Evolutionary conservation across 2,888 invertebrate species (phyloP), one percentile per base, ranked within the genome.

Genomic region (Drosophila stalkeri): DNA sequence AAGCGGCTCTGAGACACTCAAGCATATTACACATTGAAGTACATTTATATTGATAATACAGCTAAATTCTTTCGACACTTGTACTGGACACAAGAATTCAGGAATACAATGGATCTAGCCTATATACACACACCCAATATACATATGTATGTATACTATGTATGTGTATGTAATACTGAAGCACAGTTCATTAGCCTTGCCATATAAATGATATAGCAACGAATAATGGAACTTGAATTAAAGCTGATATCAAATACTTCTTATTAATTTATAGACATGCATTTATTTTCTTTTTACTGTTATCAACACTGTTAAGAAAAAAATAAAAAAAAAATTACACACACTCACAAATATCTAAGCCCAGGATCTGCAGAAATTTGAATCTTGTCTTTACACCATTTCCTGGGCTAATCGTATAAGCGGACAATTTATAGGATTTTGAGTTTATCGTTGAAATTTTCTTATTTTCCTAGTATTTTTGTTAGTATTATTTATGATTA

Each of bases 351-450:
- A 23, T 54, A 31, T 23, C 31, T 18, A 9, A 18, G 9, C 44
- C 16, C 41, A 59, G 44, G 23, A 37, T 33, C 33, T 18, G 12
- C 12, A 51, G 7, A 33, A 23, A 8, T 31, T 33, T 6, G 0
- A 2, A 12, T 39, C 9, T 51, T 18, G 18, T 12, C 18, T 44
- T 64, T 12, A 11, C 8, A 33, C 33, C 33, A 20, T 63, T 55
- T 54, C 12, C 55, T 47, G 60, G 39, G 39, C 8, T n/a, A n/a
- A 41, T 39, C n/a, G 16, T 39, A 37, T n/a, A 16, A 44, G 37
- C 64, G 74, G 64, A 77, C 67, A 64, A 78, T 71, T 71, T 71
- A 56, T n/a, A 39, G 20, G 8, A 23, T 47, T 59, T 60, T 59
- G 31, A 47, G 41, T 47, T 27, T 11, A 27, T n/a, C 16, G 9